Evolutionary conservation across 2,113 vertebrate genomes (phyloP).

Genomic region (Danionella cerebrum): DNA sequence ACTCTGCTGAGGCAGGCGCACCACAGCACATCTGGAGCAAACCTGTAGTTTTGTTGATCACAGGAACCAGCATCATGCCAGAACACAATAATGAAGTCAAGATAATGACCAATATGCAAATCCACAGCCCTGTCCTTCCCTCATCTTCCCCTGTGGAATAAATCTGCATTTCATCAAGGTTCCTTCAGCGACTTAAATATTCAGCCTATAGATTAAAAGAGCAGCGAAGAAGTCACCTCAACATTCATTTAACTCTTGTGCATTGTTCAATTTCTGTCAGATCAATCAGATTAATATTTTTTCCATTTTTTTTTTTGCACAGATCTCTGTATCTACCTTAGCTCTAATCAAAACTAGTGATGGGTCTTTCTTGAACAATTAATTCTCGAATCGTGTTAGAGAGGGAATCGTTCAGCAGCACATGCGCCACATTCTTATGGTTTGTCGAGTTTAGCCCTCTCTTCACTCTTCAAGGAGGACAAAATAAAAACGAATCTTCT

Average conservation of each 20-base stretch:
- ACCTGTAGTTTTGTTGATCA: conserved; percentile 8
- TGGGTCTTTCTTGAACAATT: too few relatives aligned
- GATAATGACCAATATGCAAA: conserved; percentile 47
- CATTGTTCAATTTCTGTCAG: too few relatives aligned
- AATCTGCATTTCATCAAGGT: conserved; percentile 48
- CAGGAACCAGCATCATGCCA: not conserved
- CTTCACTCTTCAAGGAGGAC: too few relatives aligned
- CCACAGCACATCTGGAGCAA: conserved; percentile 43
- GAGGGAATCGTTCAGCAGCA: too few relatives aligned
- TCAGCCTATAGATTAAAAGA: conserved; percentile 41
- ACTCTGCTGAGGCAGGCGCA: too few relatives aligned
- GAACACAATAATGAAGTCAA: conserved; percentile 39
- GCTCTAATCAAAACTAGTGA: too few relatives aligned
- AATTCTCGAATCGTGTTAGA: too few relatives aligned
- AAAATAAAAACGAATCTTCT: too few relatives aligned
- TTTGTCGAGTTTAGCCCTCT: too few relatives aligned
- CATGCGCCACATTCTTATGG: too few relatives aligned
- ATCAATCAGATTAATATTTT: conserved; percentile 57
- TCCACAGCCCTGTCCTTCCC: conserved; percentile 40
- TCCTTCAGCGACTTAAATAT: conserved; percentile 58
- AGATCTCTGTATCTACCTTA: too few relatives aligned
- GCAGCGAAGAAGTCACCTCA: conserved; percentile 29
- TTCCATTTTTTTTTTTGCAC: too few relatives aligned
- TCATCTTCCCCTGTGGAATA: conserved; percentile 35
- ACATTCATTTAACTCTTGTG: conserved; percentile 42